These are phyloP conservation scores for Perca fluviatilis DNA, from an alignment of 2,113 vertebrate species.

Conservation along the genomic window DNA sequence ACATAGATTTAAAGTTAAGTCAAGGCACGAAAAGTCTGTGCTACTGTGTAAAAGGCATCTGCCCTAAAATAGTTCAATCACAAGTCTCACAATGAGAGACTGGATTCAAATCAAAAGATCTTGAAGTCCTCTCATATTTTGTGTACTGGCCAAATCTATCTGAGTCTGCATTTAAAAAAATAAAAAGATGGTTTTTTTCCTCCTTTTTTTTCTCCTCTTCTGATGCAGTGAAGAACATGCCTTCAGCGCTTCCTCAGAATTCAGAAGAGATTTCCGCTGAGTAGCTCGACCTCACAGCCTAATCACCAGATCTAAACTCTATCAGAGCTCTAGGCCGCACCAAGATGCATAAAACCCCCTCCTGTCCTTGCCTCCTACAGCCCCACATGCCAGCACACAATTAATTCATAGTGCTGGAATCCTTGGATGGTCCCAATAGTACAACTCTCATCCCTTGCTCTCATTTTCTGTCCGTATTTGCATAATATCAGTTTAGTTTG, in stretches of 20 bases:
- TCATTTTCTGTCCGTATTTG: slow-evolving; percentile 68
- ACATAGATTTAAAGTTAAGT: background rate
- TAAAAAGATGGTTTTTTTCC: fast-evolving
- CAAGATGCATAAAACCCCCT: slow-evolving; percentile 60
- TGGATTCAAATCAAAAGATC: slow-evolving; percentile 55
- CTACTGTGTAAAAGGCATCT: slow-evolving; percentile 2
- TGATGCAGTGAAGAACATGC: slow-evolving; percentile 62
- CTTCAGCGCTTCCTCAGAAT: slow-evolving; percentile 73
- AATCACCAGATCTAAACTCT: slow-evolving; percentile 78
- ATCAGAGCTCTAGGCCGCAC: slow-evolving; percentile 58
- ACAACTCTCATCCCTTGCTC: slow-evolving; percentile 46
- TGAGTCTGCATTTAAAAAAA: slow-evolving; percentile 31
- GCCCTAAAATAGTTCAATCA: slow-evolving; percentile 20
- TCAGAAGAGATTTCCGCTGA: slow-evolving; percentile 66
- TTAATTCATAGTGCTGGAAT: slow-evolving; percentile 77
- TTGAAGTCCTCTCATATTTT: slow-evolving; percentile 46
- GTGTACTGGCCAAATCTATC: slow-evolving; percentile 50
- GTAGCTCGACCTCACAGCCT: slow-evolving; percentile 68
- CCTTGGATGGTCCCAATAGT: slow-evolving; percentile 60
- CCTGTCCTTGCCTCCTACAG: slow-evolving; percentile 60
- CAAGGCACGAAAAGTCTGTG: background rate
- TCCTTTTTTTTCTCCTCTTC: slow-evolving; percentile 8
- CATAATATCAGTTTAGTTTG: slow-evolving; percentile 76
- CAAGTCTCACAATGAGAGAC: slow-evolving; percentile 38
- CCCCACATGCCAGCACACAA: slow-evolving; percentile 70